Conservation (phyloP, 1,140 invertebrate species). For the Lepidotrigona ventralis region DNA sequence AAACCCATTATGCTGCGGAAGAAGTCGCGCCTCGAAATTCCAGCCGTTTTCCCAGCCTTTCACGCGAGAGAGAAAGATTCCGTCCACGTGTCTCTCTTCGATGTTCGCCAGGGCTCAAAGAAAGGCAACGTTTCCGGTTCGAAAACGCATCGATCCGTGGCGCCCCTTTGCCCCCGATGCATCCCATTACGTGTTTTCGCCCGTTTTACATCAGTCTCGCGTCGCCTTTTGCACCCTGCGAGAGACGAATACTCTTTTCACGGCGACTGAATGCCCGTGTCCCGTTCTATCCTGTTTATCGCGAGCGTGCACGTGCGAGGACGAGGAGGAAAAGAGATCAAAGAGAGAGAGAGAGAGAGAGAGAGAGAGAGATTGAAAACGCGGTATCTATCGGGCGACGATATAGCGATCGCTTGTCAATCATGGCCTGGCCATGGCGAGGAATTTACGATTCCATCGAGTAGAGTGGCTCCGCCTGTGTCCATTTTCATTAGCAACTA, state of each 20-base stretch:
- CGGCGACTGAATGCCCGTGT: not conserved
- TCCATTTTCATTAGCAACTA: slow-evolving; percentile 28
- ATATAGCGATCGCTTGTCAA: slow-evolving; percentile 8
- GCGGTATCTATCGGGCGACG: not conserved
- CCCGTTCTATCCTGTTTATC: slow-evolving; percentile 27
- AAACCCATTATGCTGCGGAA: not conserved
- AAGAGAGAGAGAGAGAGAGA: not conserved
- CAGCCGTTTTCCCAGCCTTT: too few relatives aligned
- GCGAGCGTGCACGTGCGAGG: too few relatives aligned
- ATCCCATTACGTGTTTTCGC: slow-evolving; percentile 32
- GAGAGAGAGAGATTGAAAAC: not conserved
- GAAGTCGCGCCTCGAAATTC: not conserved
- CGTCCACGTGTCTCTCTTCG: not conserved
- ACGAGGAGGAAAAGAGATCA: too few relatives aligned
- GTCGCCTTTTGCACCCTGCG: slow-evolving; percentile 8
- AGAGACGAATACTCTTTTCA: slow-evolving; percentile 14
- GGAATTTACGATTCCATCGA: slow-evolving; percentile 20
- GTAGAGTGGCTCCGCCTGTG: not conserved
- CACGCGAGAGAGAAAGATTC: not conserved
- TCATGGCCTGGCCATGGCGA: not conserved
- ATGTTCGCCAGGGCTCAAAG: not conserved
- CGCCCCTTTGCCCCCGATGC: not conserved
- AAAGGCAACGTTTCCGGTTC: not conserved
- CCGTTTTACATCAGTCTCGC: slow-evolving; percentile 18
- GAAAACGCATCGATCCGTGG: not conserved